Evolutionary conservation across 23 tunicate species (phyloP).

Genomic region (Corella eumyota): DNA sequence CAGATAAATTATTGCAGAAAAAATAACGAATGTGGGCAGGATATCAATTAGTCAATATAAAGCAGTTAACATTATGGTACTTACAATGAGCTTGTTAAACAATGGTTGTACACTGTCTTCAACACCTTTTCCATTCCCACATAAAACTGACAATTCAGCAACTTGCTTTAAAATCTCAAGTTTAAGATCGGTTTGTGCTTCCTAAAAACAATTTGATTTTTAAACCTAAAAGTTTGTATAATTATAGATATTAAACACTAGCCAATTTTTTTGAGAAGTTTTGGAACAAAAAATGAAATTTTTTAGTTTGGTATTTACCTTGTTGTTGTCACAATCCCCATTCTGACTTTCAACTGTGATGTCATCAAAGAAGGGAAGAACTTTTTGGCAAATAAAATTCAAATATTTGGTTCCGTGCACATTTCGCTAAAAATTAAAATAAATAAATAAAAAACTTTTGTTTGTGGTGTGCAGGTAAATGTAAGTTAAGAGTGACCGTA

Average conservation of each 20-base stretch:
- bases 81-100: slow-evolving; percentile 40
- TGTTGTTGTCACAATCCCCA: slow-evolving; percentile 6
- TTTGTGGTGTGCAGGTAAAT: no score
- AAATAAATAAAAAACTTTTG: not conserved
- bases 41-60: no score
- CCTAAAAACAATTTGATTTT: not conserved
- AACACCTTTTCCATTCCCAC: slow-evolving; percentile 58
- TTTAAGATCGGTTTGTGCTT: slow-evolving; percentile 17
- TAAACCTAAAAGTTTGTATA: no score
- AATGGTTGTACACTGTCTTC: slow-evolving; percentile 40
- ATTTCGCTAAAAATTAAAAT: slow-evolving; percentile 27
- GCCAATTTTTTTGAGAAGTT: not conserved
- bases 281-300: not conserved
- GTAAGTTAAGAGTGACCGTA: no score
- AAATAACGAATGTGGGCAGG: no score
- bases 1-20: no score
- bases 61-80: no score
- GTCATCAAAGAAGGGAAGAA: slow-evolving; percentile 18
- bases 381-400: slow-evolving; percentile 58
- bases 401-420: slow-evolving; percentile 71
- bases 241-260: no score
- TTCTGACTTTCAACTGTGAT: slow-evolving; percentile 11
- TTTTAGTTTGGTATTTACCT: slow-evolving; percentile 1
- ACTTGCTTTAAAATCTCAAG: slow-evolving; percentile 52
- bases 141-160: slow-evolving; percentile 52